These are phyloP conservation scores for Tragopan temminckii DNA, from an alignment of 2,797 vertebrate genomes.

Conservation along the genomic window DNA sequence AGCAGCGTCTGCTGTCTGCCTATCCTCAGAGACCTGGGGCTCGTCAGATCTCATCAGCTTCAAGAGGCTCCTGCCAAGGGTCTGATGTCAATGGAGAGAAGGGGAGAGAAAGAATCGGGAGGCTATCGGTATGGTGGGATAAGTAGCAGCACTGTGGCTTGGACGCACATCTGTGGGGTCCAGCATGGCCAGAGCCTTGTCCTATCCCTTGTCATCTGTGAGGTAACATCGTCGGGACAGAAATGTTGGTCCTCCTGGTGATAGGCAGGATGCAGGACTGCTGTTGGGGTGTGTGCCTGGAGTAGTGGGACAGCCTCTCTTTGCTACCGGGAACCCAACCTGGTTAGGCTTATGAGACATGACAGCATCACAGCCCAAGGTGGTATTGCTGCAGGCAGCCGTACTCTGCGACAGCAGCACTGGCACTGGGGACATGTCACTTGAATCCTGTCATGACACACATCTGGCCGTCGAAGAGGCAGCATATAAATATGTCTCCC, in stretches of 20 bases:
- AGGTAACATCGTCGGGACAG: neutral
- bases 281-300: neutral
- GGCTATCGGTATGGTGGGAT: accelerated
- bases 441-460: constrained; percentile 31
- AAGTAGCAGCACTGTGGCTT: neutral
- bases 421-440: neutral
- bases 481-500: neutral
- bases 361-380: constrained; percentile 67
- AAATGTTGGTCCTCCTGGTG: neutral
- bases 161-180: accelerated
- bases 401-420: neutral
- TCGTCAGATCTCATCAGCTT: neutral
- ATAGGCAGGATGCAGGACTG: neutral
- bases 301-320: constrained; percentile 5
- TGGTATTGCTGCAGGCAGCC: constrained; percentile 50
- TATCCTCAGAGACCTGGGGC: accelerated
- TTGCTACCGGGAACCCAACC: neutral
- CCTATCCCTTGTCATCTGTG: neutral
- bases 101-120: neutral
- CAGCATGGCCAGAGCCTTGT: neutral
- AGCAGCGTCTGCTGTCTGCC: accelerated
- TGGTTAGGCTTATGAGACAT: constrained; percentile 57
- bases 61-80: neutral
- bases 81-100: neutral
- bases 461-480: neutral